Base-by-base conservation (phyloP, 1,140 invertebrate species). In the Cyphomyrmex costatus region DNA sequence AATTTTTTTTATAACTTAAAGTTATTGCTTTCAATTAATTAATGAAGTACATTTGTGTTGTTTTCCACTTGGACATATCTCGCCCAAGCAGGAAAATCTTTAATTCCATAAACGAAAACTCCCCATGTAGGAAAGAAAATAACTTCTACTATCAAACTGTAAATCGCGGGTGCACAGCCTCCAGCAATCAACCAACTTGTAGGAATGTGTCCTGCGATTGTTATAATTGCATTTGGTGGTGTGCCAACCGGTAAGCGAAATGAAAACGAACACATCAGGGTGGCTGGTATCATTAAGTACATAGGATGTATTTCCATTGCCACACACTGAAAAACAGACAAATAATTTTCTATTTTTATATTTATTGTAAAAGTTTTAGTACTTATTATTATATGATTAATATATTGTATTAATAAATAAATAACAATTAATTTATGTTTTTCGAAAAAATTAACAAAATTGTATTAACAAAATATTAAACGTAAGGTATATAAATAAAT, bases 141-240 rank as follows among this genome's bases (percentile, higher is more conserved):
- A 14, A 94, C 70, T 19, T 95, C 71, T 0, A 94, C 90, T 7
- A 93, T 19, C 4, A 95, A 63, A n/a, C 92, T 87, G 24, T 94
- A 95, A 7, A 95, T 53, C 0, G 93, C 79, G 24, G 95, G 93
- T 0, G 89, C 91, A 16, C 94, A 89, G 1, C 95, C 95, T 60
- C 92, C 94, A 30, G 93, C 86, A 60, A 97, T 96, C 96, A 98
- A 97, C 91, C 96, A 97, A 78, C 96, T 96, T 0, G 97, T 97
- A 46, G 96, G 96, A 90, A 98, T 97, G 86, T 97, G 96, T 0
- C 97, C 97, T 36, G 97, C 96, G 1, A 96, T 96, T 14, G 98
- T 97, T 1, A 98, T 97, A 85, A 99, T 98, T 2, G 98, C 98
- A 94, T 99, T 99, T 56, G 98, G 98, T 10, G 98, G 98, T 0